phyloP scores from a whole-genome alignment of 2,797 vertebrate species.

The Otolemur crassicaudatus region DNA sequence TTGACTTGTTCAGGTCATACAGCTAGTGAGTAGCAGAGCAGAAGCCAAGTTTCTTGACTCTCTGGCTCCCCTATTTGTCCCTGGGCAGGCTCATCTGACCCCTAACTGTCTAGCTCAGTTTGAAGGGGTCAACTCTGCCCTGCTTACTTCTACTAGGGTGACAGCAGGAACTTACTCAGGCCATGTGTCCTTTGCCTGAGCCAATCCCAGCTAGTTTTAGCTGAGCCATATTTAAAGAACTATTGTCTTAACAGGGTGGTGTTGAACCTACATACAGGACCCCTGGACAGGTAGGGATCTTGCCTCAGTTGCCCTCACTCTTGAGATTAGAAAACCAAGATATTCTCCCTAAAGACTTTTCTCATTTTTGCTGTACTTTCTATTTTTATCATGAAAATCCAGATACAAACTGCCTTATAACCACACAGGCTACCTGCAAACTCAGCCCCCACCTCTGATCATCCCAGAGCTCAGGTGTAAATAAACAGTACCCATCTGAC shows the following conservation, averaged over 20 bases:
- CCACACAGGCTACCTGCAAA: not conserved
- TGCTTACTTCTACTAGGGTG: not conserved
- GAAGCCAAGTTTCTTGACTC: not conserved
- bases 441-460: not conserved
- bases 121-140: not conserved
- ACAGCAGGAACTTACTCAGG: not conserved
- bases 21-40: not conserved
- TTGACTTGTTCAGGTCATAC: not conserved
- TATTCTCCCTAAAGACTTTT: not conserved
- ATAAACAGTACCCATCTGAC: not conserved
- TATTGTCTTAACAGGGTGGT: not conserved
- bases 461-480: not conserved
- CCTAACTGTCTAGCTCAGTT: not conserved
- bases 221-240: not conserved
- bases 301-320: not conserved
- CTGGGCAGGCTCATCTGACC: not conserved
- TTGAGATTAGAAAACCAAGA: not conserved
- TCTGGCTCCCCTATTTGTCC: not conserved
- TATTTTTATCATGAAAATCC: not conserved
- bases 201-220: not conserved
- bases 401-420: not conserved
- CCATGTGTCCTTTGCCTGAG: not conserved
- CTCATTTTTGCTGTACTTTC: not conserved
- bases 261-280: not conserved
- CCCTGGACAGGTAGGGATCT: not conserved